Base-by-base conservation (phyloP, 2,797 vertebrate genomes). In the Antrozous pallidus region DNA sequence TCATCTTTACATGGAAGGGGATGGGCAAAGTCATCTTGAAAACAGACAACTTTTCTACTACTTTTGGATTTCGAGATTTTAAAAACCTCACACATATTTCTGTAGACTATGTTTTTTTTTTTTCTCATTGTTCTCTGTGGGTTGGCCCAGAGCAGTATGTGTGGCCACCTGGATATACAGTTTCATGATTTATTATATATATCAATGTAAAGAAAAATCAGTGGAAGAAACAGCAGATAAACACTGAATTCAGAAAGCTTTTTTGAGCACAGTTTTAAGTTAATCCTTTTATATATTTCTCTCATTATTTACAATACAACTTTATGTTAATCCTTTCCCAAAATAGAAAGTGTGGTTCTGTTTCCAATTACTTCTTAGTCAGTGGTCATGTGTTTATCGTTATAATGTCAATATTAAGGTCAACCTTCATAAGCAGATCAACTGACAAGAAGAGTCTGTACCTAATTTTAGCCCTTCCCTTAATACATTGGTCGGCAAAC, bases 341-440 rank as follows among this genome's bases (percentile, higher is more conserved):
- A 49, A 69, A 92, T 22, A 38, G 10, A 14, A 88, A 51, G 13
- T 63, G 3, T 58, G 26, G 12, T 24, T 95, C 58, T 51, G 31
- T 86, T 86, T 79, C 38, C 90, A 89, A 71, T 78, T 51, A 45
- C 58, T 81, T 85, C 33, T 89, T 78, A 69, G 16, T 83, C 80
- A 67, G 26, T 45, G 40, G 31, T 65, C 33, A 54, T 18, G 12
- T 58, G 65, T 74, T 81, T 28, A 36, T n/a, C 33, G 28, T 71
- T 77, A 14, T 80, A 28, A 26, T 54, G 3, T 95, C 22, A 13
- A 5, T 78, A 65, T 17, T 45, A 71, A 73, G 31, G 22, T 73
- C 63, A 73, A 36, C 10, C 36, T 36, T 22, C 26, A 28, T 0
- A 71, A 36, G 36, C 45, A 78, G 47, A 90, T 49, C 26, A 24